Percentiles rank a stretch among this genome's conserved stretches.
phyloP scores from a whole-genome alignment of 53 echinoderm and acorn worm species.

The Antedon mediterranea region DNA sequence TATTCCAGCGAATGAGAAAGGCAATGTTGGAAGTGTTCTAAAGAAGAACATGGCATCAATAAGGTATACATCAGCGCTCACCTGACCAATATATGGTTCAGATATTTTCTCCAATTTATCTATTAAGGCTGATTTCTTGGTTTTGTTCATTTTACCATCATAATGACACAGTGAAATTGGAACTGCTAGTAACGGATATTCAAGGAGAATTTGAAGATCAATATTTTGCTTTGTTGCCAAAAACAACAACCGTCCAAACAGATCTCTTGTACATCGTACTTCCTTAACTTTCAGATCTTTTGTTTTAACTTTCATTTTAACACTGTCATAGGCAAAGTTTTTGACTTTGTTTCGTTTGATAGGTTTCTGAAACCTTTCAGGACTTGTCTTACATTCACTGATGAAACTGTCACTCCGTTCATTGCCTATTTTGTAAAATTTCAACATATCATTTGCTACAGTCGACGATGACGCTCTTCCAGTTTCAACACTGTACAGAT shows the following conservation, averaged over 20 bases:
- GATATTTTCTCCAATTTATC: too few relatives aligned
- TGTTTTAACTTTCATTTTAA: neutral
- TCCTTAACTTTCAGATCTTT: too few relatives aligned
- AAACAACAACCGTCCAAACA: neutral
- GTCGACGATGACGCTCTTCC: too few relatives aligned
- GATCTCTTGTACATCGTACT: neutral
- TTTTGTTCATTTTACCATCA: constrained; percentile 18
- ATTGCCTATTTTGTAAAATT: too few relatives aligned
- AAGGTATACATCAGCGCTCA: too few relatives aligned
- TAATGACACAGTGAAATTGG: constrained; percentile 13
- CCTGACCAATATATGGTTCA: too few relatives aligned
- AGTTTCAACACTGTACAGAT: constrained; percentile 2
- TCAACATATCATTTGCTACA: too few relatives aligned
- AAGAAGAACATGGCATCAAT: too few relatives aligned
- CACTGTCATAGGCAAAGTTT: neutral
- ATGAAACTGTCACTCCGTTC: too few relatives aligned
- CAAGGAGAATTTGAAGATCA: constrained; percentile 13
- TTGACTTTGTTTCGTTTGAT: neutral
- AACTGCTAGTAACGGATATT: constrained; percentile 10
- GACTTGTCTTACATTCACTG: too few relatives aligned
- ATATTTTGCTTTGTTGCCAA: constrained; percentile 3
- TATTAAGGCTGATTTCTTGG: constrained; percentile 3
- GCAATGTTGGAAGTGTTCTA: too few relatives aligned
- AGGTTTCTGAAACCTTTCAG: neutral
- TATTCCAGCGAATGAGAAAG: too few relatives aligned